phyloP scores from a whole-genome alignment of 2,113 vertebrate species.

The Mirounga angustirostris region DNA sequence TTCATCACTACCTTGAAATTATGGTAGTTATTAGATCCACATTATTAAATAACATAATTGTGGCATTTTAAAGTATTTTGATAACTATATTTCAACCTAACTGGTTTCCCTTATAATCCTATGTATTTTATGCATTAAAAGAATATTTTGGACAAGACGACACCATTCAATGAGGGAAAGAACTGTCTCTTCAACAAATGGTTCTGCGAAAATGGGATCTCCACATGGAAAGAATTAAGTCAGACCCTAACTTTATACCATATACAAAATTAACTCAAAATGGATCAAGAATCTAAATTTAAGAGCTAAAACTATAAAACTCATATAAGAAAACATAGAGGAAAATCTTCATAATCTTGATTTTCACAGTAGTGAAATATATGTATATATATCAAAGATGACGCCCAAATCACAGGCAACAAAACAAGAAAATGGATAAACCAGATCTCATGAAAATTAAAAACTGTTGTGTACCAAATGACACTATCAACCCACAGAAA shows the following conservation, averaged over 20 bases:
- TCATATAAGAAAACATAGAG: slow-evolving; percentile 1
- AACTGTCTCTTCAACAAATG: slow-evolving; percentile 15
- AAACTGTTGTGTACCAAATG: neutral
- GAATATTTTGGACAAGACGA: neutral
- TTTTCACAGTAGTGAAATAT: slow-evolving; percentile 1
- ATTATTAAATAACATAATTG: slow-evolving; percentile 36
- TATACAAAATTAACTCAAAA: slow-evolving; percentile 28
- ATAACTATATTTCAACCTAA: slow-evolving; percentile 4
- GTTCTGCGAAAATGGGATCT: neutral
- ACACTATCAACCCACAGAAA: neutral
- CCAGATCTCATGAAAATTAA: neutral
- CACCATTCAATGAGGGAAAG: neutral
- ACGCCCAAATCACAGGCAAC: neutral
- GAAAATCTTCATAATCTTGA: neutral
- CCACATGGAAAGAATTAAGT: neutral
- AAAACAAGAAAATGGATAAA: slow-evolving; percentile 25
- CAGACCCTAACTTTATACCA: neutral
- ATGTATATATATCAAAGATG: neutral
- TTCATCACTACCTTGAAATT: neutral
- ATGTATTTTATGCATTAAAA: slow-evolving; percentile 24
- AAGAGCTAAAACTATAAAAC: slow-evolving; percentile 34
- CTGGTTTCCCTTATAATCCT: slow-evolving; percentile 12
- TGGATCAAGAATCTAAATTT: neutral
- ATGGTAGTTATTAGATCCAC: neutral
- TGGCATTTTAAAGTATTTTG: slow-evolving; percentile 46